Evolutionary conservation across 1,140 invertebrate species (phyloP), one percentile per base, ranked within the genome.

Genomic region (Bactericera cockerelli): DNA sequence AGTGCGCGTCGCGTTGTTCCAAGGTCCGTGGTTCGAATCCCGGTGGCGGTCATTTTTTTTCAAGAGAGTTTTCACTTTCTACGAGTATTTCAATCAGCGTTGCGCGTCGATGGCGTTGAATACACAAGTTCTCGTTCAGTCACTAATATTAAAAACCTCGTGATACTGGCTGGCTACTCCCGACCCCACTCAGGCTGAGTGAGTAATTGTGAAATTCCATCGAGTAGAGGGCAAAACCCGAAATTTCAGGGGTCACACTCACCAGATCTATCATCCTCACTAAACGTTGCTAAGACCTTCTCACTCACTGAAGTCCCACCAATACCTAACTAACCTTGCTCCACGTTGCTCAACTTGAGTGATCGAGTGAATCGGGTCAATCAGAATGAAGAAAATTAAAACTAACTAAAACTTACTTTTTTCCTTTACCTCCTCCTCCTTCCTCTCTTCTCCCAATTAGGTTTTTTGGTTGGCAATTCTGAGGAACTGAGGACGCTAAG

Each of bases 1-100:
- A 71, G 65, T 59, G 8, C 42, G 8, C 6, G 4, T 10, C n/a
- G 4, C 19, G 22, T 49, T 10, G 22, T n/a, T 49, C 8, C 6
- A 6, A 22, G 42, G 42, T 6, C 8, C 42, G 33, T 11, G 16
- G 33, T 11, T 16, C 33, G 10, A 36, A 10, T 16, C 33, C 33
- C 16, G 16, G 16, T 36, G 10, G 10, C 16, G 16, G 33, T 36
- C 16, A 36, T 36, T 16, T 10, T 11, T 36, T 36, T 36, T 10
- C 16, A 36, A 36, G 10, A 11, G 33, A 36, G 16, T 36, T 36
- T 36, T 16, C 33, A 11, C 33, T 36, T 11, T 16, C 10, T 10
- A 36, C 16, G 33, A 11, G 33, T 36, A 36, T 11, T 16, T 36
- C 16, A 36, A 10, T 36, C 33, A 36, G 10, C 33, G 16, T 36